Conservation (phyloP, 2,113 vertebrate genomes). For the Hepsetus odoe region DNA sequence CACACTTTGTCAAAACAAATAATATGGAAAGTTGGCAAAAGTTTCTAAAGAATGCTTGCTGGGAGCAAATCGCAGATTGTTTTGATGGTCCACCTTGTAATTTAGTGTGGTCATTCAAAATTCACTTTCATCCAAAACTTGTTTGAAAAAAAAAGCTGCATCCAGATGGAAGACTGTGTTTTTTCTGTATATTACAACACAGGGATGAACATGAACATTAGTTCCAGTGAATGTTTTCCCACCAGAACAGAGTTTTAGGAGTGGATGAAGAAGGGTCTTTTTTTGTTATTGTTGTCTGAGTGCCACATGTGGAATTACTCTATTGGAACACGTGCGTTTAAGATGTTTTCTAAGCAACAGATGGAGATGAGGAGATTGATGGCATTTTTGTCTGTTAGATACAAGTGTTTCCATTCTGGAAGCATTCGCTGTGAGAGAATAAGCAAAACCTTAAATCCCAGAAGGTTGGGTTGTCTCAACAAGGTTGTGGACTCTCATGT, state of each 20-base stretch:
- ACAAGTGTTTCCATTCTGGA: constrained; percentile 29
- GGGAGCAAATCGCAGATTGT: too few species aligned
- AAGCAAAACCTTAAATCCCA: constrained; percentile 12
- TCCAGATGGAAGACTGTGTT: neutral
- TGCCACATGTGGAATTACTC: constrained; percentile 75
- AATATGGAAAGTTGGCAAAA: too few species aligned
- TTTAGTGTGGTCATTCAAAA: too few species aligned
- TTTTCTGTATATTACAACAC: neutral
- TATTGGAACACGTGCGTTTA: constrained; percentile 59
- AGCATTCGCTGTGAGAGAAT: neutral
- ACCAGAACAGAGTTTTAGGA: neutral
- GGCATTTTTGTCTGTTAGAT: constrained; percentile 11
- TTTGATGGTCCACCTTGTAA: too few species aligned
- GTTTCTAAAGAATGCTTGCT: too few species aligned
- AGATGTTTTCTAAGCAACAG: constrained; percentile 69
- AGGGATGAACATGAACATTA: neutral
- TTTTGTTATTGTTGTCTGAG: constrained; percentile 32
- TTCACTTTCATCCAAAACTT: too few species aligned
- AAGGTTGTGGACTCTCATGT: constrained; percentile 18
- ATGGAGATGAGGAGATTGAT: constrained; percentile 31
- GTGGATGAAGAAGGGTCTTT: neutral
- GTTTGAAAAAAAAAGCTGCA: too few species aligned
- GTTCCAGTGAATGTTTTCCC: neutral
- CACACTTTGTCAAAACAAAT: too few species aligned
- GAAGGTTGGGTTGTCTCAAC: neutral